Evolutionary conservation across 2,797 vertebrate genomes (phyloP).

Genomic region (Sorex maritimensis): DNA sequence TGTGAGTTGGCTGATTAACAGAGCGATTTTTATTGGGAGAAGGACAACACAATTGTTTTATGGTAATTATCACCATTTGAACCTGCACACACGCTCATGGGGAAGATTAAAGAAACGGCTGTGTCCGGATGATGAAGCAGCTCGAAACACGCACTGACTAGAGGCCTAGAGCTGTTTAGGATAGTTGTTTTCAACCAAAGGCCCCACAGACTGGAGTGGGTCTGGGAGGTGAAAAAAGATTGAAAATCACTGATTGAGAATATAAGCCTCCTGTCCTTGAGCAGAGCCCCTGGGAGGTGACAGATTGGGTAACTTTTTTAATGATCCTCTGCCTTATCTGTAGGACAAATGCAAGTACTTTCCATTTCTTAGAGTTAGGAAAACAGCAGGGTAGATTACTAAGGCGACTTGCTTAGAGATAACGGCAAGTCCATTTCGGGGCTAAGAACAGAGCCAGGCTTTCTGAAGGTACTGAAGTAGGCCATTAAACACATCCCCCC

Average conservation of each 20-base stretch:
- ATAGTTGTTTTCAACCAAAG: too few species aligned
- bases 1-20: conserved; percentile 86
- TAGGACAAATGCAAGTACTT: conserved; percentile 5
- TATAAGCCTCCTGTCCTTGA: background rate
- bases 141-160: conserved; percentile 58
- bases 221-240: too few species aligned
- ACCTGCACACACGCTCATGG: conserved; percentile 81
- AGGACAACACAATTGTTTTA: conserved; percentile 86
- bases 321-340: conserved; percentile 56
- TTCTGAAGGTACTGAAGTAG: conserved; percentile 53
- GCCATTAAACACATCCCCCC: conserved; percentile 29
- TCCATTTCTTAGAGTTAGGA: conserved; percentile 41
- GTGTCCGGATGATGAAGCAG: conserved; percentile 85
- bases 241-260: too few species aligned
- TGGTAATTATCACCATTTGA: conserved; percentile 89
- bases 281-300: background rate
- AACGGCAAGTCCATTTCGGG: conserved; percentile 60
- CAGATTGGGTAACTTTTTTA: conserved; percentile 68
- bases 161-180: conserved; percentile 68
- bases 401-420: conserved; percentile 60
- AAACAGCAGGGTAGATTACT: conserved; percentile 64
- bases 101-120: conserved; percentile 87
- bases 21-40: conserved; percentile 87
- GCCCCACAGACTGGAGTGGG: too few species aligned
- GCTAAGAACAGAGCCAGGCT: conserved; percentile 32